Percentiles rank a stretch among this genome's conserved stretches.
phyloP scores from a whole-genome alignment of 2,113 vertebrate species.

The Pachycephala philippinensis region DNA sequence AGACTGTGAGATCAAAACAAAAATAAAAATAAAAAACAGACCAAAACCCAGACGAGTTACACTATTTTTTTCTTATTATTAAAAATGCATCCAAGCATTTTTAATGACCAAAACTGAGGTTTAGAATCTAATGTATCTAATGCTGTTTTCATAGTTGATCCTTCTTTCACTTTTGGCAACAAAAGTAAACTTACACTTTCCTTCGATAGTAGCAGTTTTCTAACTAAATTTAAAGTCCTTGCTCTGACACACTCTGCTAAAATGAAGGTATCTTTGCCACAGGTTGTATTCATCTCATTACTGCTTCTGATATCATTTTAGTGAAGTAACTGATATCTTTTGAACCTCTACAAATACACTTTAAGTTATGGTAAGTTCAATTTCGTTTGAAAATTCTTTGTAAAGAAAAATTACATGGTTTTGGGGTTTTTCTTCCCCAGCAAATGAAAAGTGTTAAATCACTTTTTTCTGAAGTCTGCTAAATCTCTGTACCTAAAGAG shows the following conservation, averaged over 20 bases:
- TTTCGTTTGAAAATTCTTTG: not conserved
- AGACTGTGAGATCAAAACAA: too few relatives aligned
- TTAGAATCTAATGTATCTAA: not conserved
- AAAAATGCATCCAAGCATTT: not conserved
- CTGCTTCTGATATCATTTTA: not conserved
- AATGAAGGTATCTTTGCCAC: not conserved
- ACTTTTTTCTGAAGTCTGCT: not conserved
- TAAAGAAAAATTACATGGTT: not conserved
- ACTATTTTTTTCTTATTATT: not conserved
- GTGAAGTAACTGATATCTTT: not conserved
- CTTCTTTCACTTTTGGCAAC: not conserved
- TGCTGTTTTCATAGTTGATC: not conserved
- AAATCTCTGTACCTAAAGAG: not conserved
- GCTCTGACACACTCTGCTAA: not conserved
- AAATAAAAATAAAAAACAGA: not conserved
- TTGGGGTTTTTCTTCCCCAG: fast-evolving
- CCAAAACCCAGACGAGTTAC: not conserved
- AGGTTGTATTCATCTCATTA: not conserved
- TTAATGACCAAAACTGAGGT: not conserved
- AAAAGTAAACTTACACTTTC: not conserved
- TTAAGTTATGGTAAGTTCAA: not conserved
- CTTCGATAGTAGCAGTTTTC: not conserved
- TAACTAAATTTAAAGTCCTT: not conserved
- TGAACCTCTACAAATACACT: not conserved
- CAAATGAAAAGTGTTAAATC: not conserved